Evolutionary conservation across 2,113 vertebrate species (phyloP).

Genomic region (Muntiacus reevesi): DNA sequence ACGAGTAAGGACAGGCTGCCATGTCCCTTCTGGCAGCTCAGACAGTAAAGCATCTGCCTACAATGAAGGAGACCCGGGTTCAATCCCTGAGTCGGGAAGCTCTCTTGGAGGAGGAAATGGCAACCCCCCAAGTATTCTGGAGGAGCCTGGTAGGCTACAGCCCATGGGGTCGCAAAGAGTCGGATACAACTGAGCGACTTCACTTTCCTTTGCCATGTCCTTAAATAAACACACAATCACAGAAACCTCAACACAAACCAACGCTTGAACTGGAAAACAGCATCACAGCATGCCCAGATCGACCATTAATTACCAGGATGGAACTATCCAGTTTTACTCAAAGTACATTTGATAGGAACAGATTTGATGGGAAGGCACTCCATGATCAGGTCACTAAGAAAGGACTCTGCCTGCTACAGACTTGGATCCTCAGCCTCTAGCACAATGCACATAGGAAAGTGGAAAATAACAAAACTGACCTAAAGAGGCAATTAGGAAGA

Average conservation of each 20-base stretch:
- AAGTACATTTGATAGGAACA: not conserved
- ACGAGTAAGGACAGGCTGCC: not conserved
- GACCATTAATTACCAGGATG: not conserved
- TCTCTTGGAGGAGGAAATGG: not conserved
- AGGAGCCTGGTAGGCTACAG: not conserved
- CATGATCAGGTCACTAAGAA: not conserved
- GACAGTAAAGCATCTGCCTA: not conserved
- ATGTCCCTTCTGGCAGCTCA: not conserved
- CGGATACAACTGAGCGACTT: rapidly evolving
- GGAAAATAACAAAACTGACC: not conserved
- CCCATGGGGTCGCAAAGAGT: not conserved
- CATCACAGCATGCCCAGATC: not conserved
- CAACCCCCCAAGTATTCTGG: not conserved
- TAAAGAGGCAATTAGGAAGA: not conserved
- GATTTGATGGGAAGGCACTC: not conserved
- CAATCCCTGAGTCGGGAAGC: not conserved
- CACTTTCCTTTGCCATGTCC: not conserved
- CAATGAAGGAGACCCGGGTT: not conserved
- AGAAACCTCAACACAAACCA: not conserved
- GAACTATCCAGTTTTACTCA: not conserved
- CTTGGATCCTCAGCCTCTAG: not conserved
- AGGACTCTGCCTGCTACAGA: not conserved
- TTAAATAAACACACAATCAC: not conserved
- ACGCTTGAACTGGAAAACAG: not conserved
- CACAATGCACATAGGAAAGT: not conserved